Evolutionary conservation across 2,113 vertebrate species (phyloP).

Genomic region (Arothron firmamentum): DNA sequence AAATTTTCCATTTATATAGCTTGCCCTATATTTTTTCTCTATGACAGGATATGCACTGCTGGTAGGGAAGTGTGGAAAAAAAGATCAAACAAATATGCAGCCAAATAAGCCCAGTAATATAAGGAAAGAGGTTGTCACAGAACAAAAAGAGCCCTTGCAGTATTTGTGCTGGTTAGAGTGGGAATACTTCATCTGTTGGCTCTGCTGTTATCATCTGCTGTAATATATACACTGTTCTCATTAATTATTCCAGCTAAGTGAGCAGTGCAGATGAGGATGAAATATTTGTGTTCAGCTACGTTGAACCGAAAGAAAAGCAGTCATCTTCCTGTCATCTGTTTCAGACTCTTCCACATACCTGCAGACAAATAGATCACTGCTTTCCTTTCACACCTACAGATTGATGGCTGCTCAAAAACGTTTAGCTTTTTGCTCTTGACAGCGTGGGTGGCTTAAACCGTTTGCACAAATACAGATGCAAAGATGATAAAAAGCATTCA

Average conservation of each 20-base stretch:
- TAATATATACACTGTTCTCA: constrained; percentile 13
- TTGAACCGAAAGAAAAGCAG: background rate
- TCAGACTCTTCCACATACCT: no score
- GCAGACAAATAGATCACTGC: no score
- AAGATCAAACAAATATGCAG: constrained; percentile 3
- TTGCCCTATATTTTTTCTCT: background rate
- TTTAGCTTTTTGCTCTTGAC: background rate
- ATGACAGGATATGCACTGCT: constrained; percentile 16
- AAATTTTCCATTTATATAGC: no score
- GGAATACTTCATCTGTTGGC: constrained; percentile 27
- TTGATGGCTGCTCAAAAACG: no score
- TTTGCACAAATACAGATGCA: background rate
- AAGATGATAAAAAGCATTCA: background rate
- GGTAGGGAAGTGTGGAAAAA: constrained; percentile 16
- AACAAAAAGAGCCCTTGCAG: constrained; percentile 20
- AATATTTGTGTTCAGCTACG: background rate
- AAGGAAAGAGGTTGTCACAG: constrained; percentile 33
- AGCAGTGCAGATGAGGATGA: constrained; percentile 31
- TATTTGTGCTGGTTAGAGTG: constrained; percentile 33
- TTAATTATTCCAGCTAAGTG: constrained; percentile 36
- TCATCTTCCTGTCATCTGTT: no score
- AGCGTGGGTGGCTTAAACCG: background rate
- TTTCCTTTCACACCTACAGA: no score
- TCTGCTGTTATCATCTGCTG: constrained; percentile 22
- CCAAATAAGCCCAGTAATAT: constrained; percentile 32